Conservation (phyloP, 2,888 invertebrate genomes). For the Kuschelorhynchus macadamiae region DNA sequence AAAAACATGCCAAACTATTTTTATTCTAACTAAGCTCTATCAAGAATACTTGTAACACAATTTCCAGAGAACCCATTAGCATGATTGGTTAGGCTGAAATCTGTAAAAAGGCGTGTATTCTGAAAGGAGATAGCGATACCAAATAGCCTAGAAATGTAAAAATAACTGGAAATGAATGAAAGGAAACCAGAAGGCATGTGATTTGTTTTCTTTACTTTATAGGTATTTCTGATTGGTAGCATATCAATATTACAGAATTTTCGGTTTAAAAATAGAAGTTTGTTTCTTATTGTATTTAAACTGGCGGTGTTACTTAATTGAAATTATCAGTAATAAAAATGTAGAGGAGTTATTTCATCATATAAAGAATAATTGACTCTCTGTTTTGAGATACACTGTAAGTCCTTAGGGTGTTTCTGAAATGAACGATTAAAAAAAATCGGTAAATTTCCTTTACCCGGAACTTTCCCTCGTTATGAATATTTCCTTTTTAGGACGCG, state of each 20-base stretch:
- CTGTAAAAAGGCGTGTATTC: conserved; percentile 37
- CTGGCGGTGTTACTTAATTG: neutral
- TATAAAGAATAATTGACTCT: no score
- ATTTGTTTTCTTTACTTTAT: conserved; percentile 26
- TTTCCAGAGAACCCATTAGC: conserved; percentile 45
- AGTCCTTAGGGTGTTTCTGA: no score
- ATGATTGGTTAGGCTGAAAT: conserved; percentile 47
- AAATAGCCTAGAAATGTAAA: conserved; percentile 43
- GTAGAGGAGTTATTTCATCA: no score
- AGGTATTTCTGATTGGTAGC: conserved; percentile 9
- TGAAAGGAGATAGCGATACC: conserved; percentile 22
- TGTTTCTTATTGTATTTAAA: neutral
- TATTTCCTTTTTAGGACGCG: no score
- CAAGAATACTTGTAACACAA: conserved; percentile 14
- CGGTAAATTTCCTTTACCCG: no score
- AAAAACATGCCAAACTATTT: neutral
- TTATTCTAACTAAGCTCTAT: neutral
- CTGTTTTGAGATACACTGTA: no score
- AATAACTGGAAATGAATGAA: conserved; percentile 49
- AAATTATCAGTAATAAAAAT: conserved; percentile 2
- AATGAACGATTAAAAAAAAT: no score
- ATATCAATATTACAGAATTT: conserved; percentile 1
- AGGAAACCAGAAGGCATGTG: conserved; percentile 37
- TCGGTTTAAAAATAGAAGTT: conserved; percentile 5
- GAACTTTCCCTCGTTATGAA: no score